These are phyloP conservation scores for Vanacampus margaritifer DNA, from an alignment of 2,113 vertebrate species.

Conservation along the genomic window DNA sequence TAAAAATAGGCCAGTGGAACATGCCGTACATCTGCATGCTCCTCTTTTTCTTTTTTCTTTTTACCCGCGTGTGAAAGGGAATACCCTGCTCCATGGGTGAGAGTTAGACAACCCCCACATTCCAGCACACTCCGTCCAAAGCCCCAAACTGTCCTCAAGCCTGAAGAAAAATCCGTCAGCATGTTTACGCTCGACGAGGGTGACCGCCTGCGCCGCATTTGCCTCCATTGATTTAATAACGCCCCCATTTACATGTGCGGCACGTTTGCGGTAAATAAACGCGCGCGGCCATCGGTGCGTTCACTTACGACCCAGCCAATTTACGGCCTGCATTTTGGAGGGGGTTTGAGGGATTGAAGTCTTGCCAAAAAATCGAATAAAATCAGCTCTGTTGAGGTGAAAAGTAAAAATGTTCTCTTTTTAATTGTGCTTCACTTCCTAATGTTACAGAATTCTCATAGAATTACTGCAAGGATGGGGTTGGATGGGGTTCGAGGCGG, in stretches of 20 bases:
- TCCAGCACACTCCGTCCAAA: conserved; percentile 33
- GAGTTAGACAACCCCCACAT: conserved; percentile 51
- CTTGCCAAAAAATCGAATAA: no score
- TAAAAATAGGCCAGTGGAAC: conserved; percentile 55
- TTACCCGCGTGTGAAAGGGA: conserved; percentile 50
- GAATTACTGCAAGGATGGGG: no score
- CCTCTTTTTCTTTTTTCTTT: conserved; percentile 36
- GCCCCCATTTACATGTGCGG: neutral
- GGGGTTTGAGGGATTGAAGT: no score
- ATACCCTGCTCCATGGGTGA: conserved; percentile 48
- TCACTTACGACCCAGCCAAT: neutral
- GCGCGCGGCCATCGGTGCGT: neutral
- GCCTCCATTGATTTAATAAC: neutral
- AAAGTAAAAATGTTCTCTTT: no score
- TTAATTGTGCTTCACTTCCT: no score
- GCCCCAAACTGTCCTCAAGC: conserved; percentile 1
- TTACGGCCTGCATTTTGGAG: neutral
- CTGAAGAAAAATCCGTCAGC: neutral
- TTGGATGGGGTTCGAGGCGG: no score
- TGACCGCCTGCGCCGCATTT: neutral
- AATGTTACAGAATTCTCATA: no score
- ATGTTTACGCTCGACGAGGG: neutral
- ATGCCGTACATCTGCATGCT: conserved; percentile 23
- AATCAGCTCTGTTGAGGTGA: no score
- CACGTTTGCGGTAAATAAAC: neutral